A percentile compares a stretch with the other conserved stretches of the same genome.
These are phyloP conservation scores for Bembecia ichneumoniformis DNA, from an alignment of 2,888 invertebrate genomes.

Conservation along the genomic window DNA sequence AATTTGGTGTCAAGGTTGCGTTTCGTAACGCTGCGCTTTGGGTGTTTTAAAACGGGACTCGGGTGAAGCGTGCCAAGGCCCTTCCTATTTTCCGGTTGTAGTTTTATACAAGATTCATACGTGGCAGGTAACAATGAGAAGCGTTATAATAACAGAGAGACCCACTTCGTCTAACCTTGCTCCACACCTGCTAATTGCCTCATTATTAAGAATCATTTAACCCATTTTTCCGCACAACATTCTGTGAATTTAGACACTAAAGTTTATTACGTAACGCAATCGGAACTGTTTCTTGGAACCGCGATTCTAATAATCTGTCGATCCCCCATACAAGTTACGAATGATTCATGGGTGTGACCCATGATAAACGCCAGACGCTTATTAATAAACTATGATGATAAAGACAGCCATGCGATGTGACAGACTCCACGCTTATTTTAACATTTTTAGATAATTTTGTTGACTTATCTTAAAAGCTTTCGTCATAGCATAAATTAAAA, in stretches of 20 bases:
- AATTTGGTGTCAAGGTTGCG: constrained; percentile 63
- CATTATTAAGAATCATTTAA: constrained; percentile 66
- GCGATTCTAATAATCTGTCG: constrained; percentile 11
- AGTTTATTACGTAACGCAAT: constrained; percentile 31
- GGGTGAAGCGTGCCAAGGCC: constrained; percentile 54
- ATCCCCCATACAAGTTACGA: not conserved
- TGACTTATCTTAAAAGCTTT: too few species aligned
- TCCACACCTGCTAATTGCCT: constrained; percentile 50
- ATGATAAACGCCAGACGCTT: not conserved
- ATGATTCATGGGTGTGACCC: not conserved
- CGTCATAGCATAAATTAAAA: too few species aligned
- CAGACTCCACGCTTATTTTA: too few species aligned
- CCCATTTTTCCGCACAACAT: constrained; percentile 60
- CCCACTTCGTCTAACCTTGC: constrained; percentile 43
- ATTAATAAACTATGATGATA: too few species aligned
- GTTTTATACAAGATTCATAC: constrained; percentile 13
- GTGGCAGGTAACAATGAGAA: constrained; percentile 21
- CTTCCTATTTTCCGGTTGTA: constrained; percentile 37
- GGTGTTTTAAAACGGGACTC: constrained; percentile 23
- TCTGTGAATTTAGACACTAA: constrained; percentile 26
- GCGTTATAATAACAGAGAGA: constrained; percentile 8
- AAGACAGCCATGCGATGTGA: too few species aligned
- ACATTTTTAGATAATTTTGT: too few species aligned
- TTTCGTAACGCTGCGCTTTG: constrained; percentile 44
- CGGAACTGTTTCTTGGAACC: constrained; percentile 30